Evolutionary conservation across 1,140 invertebrate species (phyloP), one percentile per base, ranked within the genome.

Genomic region (Microplitis demolitor): DNA sequence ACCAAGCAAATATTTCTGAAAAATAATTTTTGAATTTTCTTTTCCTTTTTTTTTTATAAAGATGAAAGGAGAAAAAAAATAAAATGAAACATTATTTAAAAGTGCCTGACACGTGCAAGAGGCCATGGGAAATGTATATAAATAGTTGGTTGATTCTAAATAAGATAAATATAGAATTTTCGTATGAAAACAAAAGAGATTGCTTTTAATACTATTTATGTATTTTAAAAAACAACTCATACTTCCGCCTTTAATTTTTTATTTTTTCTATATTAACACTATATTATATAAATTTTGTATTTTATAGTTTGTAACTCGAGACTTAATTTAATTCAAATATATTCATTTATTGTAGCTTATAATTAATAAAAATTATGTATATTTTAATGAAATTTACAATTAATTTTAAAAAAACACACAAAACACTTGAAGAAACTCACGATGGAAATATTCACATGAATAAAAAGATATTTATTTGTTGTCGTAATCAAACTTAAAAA

Each of bases 81-180:
- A 34, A 34, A 66, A 0, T 6, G 39, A 51, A 66, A 53, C 9
- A 66, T 66, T 66, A 51, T 66, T 66, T 16, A 16, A 50, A 39
- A 51, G 24, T n/a, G n/a, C 4, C 63, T 51, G 63, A 53, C 63
- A 66, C 63, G 63, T 66, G 63, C 45, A 39, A 66, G 63, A 66
- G 63, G 45, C 63, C 63, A 66, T 66, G 63, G 63, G 63, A 66
- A 66, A 51, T 16, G 11, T 13, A 5, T 66, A 66, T 50, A 66
- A 66, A 66, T 66, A 66, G 14, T 51, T 53, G 5, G 34, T 4
- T 8, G 37, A 66, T 66, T 66, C 39, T 8, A 66, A 66, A 66
- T 66, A 39, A 14, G 63, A 51, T 39, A 53, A 66, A 66, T 66
- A 66, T 66, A 66, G 63, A 50, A 45, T 31, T 14, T 6, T 24